A percentile compares a stretch with the other conserved stretches of the same genome.
phyloP scores from a whole-genome alignment of 2,797 vertebrate species.

The Otolemur crassicaudatus region DNA sequence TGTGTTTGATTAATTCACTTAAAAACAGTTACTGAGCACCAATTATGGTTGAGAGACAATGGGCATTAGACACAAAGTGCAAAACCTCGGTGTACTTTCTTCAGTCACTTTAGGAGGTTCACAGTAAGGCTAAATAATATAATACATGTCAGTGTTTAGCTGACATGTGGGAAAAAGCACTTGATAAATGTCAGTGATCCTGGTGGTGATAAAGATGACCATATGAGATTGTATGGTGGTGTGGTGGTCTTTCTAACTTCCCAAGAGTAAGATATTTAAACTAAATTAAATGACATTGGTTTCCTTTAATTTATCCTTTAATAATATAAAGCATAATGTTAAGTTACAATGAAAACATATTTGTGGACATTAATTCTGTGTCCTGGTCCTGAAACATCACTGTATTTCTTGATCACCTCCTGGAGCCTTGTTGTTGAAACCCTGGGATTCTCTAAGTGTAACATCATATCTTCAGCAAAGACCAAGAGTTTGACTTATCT shows the following conservation, averaged over 20 bases:
- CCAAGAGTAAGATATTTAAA: neutral
- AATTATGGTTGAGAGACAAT: neutral
- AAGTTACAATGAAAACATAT: neutral
- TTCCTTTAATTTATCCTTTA: neutral
- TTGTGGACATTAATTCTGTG: too few relatives aligned
- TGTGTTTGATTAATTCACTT: neutral
- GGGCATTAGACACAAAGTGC: neutral
- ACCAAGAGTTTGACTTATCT: too few relatives aligned
- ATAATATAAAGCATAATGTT: neutral
- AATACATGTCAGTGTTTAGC: neutral
- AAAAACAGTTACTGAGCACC: neutral
- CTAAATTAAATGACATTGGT: neutral
- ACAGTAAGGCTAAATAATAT: neutral
- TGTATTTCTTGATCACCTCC: too few relatives aligned
- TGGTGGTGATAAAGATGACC: neutral
- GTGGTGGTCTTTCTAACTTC: neutral
- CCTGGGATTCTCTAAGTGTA: too few relatives aligned
- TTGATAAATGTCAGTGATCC: neutral
- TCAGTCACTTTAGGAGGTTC: neutral
- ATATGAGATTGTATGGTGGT: fast-evolving
- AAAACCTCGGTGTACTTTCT: neutral
- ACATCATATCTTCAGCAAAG: too few relatives aligned
- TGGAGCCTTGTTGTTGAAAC: too few relatives aligned
- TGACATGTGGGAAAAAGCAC: neutral
- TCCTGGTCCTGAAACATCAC: too few relatives aligned